Evolutionary conservation across 2,797 vertebrate species (phyloP), one percentile per base, ranked within the genome.

Genomic region (Discoglossus pictus): DNA sequence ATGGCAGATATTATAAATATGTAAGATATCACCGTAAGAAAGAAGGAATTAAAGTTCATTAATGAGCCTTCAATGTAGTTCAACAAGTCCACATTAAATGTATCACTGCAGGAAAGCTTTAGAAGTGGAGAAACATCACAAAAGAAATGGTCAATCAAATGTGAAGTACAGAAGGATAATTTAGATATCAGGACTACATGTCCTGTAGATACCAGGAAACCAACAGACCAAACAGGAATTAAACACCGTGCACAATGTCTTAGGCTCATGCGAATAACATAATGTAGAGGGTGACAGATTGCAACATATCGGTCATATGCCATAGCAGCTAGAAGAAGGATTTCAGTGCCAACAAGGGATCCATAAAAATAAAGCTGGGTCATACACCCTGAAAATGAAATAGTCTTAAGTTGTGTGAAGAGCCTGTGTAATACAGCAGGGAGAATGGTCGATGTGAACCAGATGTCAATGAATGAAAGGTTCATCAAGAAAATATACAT

Each of bases 1-100:
- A 81, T 62, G 4, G 61, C 68, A 34, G 15, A 56, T 44, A 80
- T 56, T 4, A 82, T 82, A 47, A 73, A 82, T 2, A 75, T 0
- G 5, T 82, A 84, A 10, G 81, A 83, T 48, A 76, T 34, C 0
- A 76, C 42, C 21, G 80, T 72, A 1, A 51, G 58, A 23, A 78
- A 7, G 13, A 78, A 75, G 0, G 76, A 76, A 35, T 61, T 31
- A 21, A 75, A 2, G 16, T 7, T 6, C 7, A 69, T 3, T 9
- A 61, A 6, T 11, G 66, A n/a, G 2, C 58, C 66, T 46, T 46
- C 38, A 27, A 53, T 13, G 9, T 54, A 69, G 11, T 11, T 61
- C 7, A 61, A 55, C 9, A 61, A 31, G 2, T 68, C 65, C 11
- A 65, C 10, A 38, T 7, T 18, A 23, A 23, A 38, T 2, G 53